These are phyloP conservation scores for Alexandromys fortis DNA, from an alignment of 2,113 vertebrate genomes.

Conservation along the genomic window DNA sequence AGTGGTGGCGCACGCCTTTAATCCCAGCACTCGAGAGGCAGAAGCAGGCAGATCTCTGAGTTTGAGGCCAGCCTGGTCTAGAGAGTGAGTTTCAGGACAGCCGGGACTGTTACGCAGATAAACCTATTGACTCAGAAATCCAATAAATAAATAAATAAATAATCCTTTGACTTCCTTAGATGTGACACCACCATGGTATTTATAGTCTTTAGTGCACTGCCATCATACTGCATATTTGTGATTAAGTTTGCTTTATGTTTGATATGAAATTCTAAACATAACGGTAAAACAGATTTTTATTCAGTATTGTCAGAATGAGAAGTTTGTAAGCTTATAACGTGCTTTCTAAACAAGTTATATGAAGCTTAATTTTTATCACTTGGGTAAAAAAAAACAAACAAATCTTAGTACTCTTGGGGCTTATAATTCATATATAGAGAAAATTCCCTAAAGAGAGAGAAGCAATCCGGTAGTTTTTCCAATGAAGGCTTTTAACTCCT, in stretches of 20 bases:
- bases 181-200: background rate
- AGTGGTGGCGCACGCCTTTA: too few species aligned
- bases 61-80: too few species aligned
- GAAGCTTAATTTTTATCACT: background rate
- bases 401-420: background rate
- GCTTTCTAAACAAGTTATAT: background rate
- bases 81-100: too few species aligned
- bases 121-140: too few species aligned
- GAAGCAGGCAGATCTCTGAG: too few species aligned
- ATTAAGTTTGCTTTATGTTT: background rate
- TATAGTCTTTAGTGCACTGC: background rate
- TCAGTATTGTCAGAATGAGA: background rate
- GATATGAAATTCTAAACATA: conserved; percentile 16
- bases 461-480: background rate
- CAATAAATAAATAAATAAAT: too few species aligned
- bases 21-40: too few species aligned
- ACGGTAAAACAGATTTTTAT: background rate
- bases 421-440: background rate
- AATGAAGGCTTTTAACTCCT: background rate
- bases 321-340: background rate
- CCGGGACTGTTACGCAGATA: too few species aligned
- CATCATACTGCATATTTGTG: background rate
- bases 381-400: background rate
- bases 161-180: background rate
- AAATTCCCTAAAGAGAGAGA: background rate